Evolutionary conservation across 2,797 vertebrate species (phyloP).

Genomic region (Pantherophis alleghaniensis): DNA sequence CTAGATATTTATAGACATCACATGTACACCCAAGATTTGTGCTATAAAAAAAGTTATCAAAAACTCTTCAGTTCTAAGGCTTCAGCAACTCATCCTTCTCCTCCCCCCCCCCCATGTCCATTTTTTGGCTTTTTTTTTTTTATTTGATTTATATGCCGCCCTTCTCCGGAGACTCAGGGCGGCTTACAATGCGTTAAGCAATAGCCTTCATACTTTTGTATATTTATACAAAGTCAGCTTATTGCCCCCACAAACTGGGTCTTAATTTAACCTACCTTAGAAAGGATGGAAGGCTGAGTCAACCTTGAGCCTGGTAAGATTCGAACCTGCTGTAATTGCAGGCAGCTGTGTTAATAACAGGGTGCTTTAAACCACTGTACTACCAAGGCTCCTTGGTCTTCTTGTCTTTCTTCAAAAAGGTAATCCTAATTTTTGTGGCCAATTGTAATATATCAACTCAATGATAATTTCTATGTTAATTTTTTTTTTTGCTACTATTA

Average conservation of each 20-base stretch:
- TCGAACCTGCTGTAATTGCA: too few relatives aligned
- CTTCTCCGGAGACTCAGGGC: too few relatives aligned
- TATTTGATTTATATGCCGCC: too few relatives aligned
- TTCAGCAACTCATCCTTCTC: neutral
- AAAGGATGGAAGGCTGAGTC: too few relatives aligned
- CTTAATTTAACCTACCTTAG: too few relatives aligned
- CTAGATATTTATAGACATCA: neutral
- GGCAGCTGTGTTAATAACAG: too few relatives aligned
- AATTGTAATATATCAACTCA: neutral
- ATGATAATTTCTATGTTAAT: neutral
- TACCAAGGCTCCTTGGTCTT: neutral
- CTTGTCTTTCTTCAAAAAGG: neutral
- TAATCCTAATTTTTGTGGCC: neutral
- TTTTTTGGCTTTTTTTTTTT: neutral
- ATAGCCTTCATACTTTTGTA: too few relatives aligned
- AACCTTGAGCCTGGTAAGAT: too few relatives aligned
- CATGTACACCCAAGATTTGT: neutral
- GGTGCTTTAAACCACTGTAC: too few relatives aligned
- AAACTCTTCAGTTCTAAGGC: neutral
- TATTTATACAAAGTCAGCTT: too few relatives aligned
- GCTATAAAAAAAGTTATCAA: neutral
- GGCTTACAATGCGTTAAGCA: too few relatives aligned
- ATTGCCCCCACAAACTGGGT: too few relatives aligned
- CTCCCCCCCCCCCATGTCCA: neutral
- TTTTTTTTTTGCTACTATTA: neutral